phyloP scores from a whole-genome alignment of 2,888 invertebrate species.

The Omphaloscelis lunosa region DNA sequence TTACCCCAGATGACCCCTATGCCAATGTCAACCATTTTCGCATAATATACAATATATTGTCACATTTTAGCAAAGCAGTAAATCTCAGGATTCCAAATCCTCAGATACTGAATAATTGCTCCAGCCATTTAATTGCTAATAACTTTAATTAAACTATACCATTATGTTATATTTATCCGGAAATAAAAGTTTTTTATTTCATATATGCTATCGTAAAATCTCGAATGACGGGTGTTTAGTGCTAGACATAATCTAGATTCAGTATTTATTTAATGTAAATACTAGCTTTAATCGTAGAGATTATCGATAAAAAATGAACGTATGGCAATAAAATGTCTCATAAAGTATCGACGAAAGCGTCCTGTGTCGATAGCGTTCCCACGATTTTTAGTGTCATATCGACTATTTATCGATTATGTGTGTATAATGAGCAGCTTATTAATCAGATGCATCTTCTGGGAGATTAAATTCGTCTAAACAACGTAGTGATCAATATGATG shows the following conservation, averaged over 20 bases:
- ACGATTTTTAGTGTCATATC: slow-evolving; percentile 33
- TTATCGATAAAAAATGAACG: slow-evolving; percentile 48
- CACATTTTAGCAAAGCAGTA: slow-evolving; percentile 23
- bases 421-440: neutral
- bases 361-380: slow-evolving; percentile 24
- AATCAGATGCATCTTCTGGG: neutral
- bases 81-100: neutral
- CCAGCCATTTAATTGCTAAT: slow-evolving; percentile 51
- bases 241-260: slow-evolving; percentile 46
- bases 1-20: too few relatives aligned
- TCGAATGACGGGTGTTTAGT: slow-evolving; percentile 43
- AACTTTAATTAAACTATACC: slow-evolving; percentile 61
- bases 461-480: neutral
- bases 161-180: slow-evolving; percentile 55
- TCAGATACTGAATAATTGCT: slow-evolving; percentile 45
- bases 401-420: neutral
- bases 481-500: too few relatives aligned
- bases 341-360: slow-evolving; percentile 11
- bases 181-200: slow-evolving; percentile 49
- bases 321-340: slow-evolving; percentile 31
- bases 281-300: slow-evolving; percentile 33
- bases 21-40: too few relatives aligned
- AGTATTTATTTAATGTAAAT: slow-evolving; percentile 52
- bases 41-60: neutral
- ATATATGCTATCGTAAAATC: slow-evolving; percentile 51